Evolutionary conservation across 2,888 invertebrate genomes (phyloP).

Genomic region (Cybosia mesomella): DNA sequence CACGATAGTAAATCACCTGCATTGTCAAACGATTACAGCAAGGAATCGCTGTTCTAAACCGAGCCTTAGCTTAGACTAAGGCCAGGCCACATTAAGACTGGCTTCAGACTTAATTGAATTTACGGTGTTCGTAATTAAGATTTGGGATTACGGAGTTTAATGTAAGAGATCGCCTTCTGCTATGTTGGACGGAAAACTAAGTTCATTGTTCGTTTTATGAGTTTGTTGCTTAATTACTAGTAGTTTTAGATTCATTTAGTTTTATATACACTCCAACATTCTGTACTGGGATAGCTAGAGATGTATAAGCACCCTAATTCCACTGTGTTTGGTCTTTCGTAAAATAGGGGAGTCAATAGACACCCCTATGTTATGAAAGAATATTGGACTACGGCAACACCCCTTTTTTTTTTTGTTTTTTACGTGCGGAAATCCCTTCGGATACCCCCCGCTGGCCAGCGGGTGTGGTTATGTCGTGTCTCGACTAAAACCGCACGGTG

Average conservation of each 20-base stretch:
- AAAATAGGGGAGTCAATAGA: neutral
- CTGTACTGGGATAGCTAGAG: neutral
- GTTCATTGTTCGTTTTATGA: slow-evolving; percentile 14
- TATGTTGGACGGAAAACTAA: slow-evolving; percentile 18
- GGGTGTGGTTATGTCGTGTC: no score
- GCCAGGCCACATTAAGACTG: slow-evolving; percentile 24
- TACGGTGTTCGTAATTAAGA: slow-evolving; percentile 46
- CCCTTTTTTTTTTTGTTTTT: no score
- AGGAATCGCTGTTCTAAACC: slow-evolving; percentile 46
- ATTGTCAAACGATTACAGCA: slow-evolving; percentile 59
- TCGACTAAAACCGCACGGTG: no score
- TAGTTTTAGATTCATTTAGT: neutral
- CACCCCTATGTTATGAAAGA: no score
- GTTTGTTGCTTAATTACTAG: slow-evolving; percentile 12
- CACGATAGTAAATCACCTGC: slow-evolving; percentile 55
- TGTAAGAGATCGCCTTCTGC: slow-evolving; percentile 31
- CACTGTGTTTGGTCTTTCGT: neutral
- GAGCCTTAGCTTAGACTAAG: slow-evolving; percentile 41
- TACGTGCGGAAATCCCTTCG: no score
- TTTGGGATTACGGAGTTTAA: slow-evolving; percentile 42
- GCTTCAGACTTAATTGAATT: slow-evolving; percentile 46
- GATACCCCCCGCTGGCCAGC: no score
- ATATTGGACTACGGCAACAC: no score
- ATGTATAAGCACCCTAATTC: neutral
- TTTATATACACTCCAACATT: neutral